Percentiles rank a stretch among this genome's conserved stretches.
phyloP scores from a whole-genome alignment of 2,888 invertebrate genomes.

The Thereva unica region DNA sequence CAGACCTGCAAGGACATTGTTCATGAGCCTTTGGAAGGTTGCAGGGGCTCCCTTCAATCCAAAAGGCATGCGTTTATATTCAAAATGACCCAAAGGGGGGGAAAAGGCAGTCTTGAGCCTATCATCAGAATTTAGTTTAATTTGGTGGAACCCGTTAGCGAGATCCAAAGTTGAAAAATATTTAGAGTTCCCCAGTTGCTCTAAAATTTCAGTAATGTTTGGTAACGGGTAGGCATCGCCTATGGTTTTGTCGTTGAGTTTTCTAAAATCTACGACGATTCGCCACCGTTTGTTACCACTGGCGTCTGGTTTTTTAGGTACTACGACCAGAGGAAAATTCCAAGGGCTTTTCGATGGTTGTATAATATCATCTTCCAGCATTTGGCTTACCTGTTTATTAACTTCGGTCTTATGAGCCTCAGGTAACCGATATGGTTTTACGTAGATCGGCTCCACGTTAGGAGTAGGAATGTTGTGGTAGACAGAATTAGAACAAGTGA shows the following conservation, averaged over 20 bases:
- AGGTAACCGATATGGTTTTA: slow-evolving; percentile 17
- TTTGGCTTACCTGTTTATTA: slow-evolving; percentile 45
- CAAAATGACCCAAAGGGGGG: slow-evolving; percentile 49
- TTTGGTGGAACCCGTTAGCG: slow-evolving; percentile 54
- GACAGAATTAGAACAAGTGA: slow-evolving; percentile 6
- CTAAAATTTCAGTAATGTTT: slow-evolving; percentile 51
- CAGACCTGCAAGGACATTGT: slow-evolving; percentile 49
- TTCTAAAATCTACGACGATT: slow-evolving; percentile 53
- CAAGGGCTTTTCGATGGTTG: neutral
- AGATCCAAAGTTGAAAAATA: slow-evolving; percentile 54
- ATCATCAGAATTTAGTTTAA: slow-evolving; percentile 47
- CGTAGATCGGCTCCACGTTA: neutral
- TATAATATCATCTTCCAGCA: slow-evolving; percentile 48
- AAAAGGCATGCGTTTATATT: slow-evolving; percentile 52
- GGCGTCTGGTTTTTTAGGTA: slow-evolving; percentile 49
- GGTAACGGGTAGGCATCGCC: slow-evolving; percentile 51
- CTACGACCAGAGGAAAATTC: slow-evolving; percentile 43
- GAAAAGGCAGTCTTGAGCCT: slow-evolving; percentile 52
- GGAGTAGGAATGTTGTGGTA: slow-evolving; percentile 10
- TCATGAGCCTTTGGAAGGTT: slow-evolving; percentile 54
- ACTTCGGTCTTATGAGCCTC: slow-evolving; percentile 35
- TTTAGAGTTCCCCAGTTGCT: slow-evolving; percentile 50
- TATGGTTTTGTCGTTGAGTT: slow-evolving; percentile 52
- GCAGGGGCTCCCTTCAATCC: slow-evolving; percentile 55
- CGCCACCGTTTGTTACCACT: slow-evolving; percentile 47